A percentile compares a stretch with the other conserved stretches of the same genome.
Conservation (phyloP, 2,888 invertebrate species). For the Epinotia demarniana region DNA sequence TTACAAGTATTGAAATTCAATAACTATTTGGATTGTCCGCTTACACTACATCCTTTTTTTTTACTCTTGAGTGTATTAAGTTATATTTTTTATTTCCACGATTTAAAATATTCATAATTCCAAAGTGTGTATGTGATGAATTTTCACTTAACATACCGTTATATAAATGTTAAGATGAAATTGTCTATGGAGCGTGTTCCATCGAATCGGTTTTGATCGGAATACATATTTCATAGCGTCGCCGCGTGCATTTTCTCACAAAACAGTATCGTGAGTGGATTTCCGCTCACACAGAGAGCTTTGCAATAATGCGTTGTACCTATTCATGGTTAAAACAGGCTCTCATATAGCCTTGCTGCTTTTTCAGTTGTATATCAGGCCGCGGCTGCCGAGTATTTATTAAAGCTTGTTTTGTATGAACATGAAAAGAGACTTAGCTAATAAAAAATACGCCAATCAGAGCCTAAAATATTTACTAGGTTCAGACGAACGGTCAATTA, state of each 20-base stretch:
- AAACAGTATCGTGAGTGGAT: slow-evolving; percentile 72
- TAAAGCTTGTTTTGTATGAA: background rate
- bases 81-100: background rate
- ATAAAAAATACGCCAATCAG: background rate
- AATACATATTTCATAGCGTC: slow-evolving; percentile 60
- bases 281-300: slow-evolving; percentile 67
- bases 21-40: no score
- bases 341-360: background rate
- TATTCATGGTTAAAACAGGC: slow-evolving; percentile 12
- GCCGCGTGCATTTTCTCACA: slow-evolving; percentile 54
- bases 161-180: background rate
- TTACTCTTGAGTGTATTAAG: no score
- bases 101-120: background rate
- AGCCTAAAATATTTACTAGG: background rate
- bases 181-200: slow-evolving; percentile 1
- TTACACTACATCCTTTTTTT: no score
- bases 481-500: slow-evolving; percentile 1
- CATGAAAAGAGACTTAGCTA: background rate
- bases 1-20: no score
- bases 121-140: background rate
- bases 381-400: no score
- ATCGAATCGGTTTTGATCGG: slow-evolving; percentile 49
- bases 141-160: background rate
- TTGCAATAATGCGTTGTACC: slow-evolving; percentile 61
- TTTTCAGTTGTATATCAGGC: background rate